These are phyloP conservation scores for Mizuhopecten yessoensis DNA, from an alignment of 1,140 invertebrate species.

Conservation along the genomic window DNA sequence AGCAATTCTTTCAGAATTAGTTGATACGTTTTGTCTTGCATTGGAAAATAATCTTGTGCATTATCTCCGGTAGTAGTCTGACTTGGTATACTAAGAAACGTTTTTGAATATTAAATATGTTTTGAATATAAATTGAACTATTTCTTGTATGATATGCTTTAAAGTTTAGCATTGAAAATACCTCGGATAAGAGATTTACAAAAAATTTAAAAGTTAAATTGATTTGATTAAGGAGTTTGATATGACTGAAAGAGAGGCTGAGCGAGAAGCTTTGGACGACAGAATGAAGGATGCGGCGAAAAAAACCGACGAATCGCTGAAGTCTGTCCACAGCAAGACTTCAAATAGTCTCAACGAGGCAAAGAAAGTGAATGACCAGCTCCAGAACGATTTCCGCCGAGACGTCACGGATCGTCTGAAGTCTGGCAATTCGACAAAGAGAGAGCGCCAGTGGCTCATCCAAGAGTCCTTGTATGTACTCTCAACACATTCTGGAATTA, in stretches of 20 bases:
- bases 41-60: too few relatives aligned
- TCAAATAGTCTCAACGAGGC: slow-evolving; percentile 4
- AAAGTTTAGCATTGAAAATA: too few relatives aligned
- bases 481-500: too few relatives aligned
- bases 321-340: slow-evolving; percentile 37
- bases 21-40: too few relatives aligned
- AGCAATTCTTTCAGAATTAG: too few relatives aligned
- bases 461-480: background rate
- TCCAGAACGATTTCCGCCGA: background rate
- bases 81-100: too few relatives aligned
- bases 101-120: too few relatives aligned
- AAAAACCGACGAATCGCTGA: background rate
- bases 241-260: background rate
- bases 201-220: background rate
- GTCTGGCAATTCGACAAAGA: background rate
- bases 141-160: too few relatives aligned
- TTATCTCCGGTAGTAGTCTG: too few relatives aligned
- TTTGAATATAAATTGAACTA: too few relatives aligned
- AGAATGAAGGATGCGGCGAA: background rate
- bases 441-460: slow-evolving; percentile 21
- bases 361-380: slow-evolving; percentile 13
- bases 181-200: too few relatives aligned
- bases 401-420: background rate
- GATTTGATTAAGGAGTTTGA: background rate
- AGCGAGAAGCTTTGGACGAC: background rate